Evolutionary conservation across 1,140 invertebrate species (phyloP), one percentile per base, ranked within the genome.

Genomic region (Gryllus bimaculatus): DNA sequence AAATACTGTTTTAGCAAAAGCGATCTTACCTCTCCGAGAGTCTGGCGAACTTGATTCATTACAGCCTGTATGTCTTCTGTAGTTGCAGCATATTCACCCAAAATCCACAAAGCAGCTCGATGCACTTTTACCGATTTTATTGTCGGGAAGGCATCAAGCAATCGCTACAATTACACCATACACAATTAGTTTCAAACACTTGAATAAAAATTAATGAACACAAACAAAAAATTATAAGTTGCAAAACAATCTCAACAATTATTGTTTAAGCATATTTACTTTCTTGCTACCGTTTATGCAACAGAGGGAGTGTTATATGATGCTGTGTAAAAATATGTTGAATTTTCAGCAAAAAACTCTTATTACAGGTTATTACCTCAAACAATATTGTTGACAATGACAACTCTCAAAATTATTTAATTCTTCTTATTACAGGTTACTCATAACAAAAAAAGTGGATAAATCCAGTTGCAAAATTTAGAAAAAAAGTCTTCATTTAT

Each of bases 61-160:
- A 97, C 93, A 79, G 90, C 90, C 79, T 92, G 88, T 48, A 97
- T 96, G 81, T 97, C 93, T 7, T 92, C 89, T 10, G 90, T 87
- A 0, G 89, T 90, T 39, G 92, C 92, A 0, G 95, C 95, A 85
- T 98, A 99, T 87, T 99, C 98, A 48, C 97, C 97, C 54, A 99
- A 88, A 83, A 99, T 97, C 98, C 98, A 99, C n/a, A 99, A 87
- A 6, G 97, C 95, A 8, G 95, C 94, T 81, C 97, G 91, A 82
- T 97, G 94, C n/a, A 98, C 93, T 86, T 92, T 92, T 8, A 93
- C 92, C 10, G 93, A 94, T 78, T 92, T 91, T 83, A 99, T 96
- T 80, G 92, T 90, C 39, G 92, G 89, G 84, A 98, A 95, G 18
- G 91, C 88, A 83, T 96, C 95, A 74, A 96, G 86, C 3, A 97